Conservation (phyloP, 2,888 invertebrate species). For the Athalia circularis region DNA sequence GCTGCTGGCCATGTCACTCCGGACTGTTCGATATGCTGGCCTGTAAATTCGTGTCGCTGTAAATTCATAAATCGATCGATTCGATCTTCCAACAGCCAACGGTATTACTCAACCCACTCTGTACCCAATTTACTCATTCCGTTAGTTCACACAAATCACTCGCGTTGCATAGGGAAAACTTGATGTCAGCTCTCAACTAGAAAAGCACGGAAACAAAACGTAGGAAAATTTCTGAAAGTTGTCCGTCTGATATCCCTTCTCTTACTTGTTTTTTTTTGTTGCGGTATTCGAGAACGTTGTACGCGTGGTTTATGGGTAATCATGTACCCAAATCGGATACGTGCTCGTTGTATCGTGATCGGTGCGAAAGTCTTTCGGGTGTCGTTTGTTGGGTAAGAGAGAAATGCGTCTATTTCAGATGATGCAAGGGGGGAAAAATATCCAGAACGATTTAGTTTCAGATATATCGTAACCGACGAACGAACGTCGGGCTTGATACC, state of each 20-base stretch:
- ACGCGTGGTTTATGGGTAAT: too few species aligned
- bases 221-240: too few species aligned
- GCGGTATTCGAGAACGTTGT: too few species aligned
- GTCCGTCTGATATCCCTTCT: too few species aligned
- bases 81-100: slow-evolving; percentile 22
- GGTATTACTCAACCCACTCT: slow-evolving; percentile 1
- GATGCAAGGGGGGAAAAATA: slow-evolving; percentile 17
- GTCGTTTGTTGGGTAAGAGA: neutral
- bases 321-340: neutral
- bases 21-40: neutral
- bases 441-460: slow-evolving; percentile 41
- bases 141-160: neutral
- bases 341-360: neutral
- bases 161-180: too few species aligned
- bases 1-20: neutral
- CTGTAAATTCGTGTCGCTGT: slow-evolving; percentile 56
- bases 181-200: too few species aligned
- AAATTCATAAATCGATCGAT: slow-evolving; percentile 54
- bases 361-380: slow-evolving; percentile 38
- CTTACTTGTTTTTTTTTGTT: too few species aligned
- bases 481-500: neutral
- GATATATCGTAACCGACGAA: slow-evolving; percentile 33
- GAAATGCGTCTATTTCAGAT: neutral
- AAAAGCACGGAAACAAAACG: too few species aligned
- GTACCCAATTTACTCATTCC: slow-evolving; percentile 5